A percentile compares a stretch with the other conserved stretches of the same genome.
phyloP scores from a whole-genome alignment of 1,140 invertebrate species.

The Melitaea cinxia region DNA sequence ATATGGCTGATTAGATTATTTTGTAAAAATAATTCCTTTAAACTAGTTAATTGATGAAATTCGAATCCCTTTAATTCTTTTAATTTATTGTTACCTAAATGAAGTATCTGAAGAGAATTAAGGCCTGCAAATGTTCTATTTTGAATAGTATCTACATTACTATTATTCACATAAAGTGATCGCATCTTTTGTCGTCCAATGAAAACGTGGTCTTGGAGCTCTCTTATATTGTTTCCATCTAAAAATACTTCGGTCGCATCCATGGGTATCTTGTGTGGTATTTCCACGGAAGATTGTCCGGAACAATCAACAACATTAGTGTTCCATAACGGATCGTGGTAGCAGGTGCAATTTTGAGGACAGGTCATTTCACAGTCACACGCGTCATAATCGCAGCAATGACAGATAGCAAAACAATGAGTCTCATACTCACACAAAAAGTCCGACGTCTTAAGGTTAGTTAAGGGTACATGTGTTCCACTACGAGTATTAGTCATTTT shows the following conservation, averaged over 20 bases:
- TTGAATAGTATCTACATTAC: constrained; percentile 92
- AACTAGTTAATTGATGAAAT: constrained; percentile 91
- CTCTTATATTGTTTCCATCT: constrained; percentile 93
- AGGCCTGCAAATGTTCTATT: constrained; percentile 96
- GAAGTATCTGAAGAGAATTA: constrained; percentile 89
- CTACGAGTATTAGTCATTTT: constrained; percentile 89
- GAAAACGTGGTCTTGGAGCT: constrained; percentile 93
- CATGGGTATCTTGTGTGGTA: constrained; percentile 94
- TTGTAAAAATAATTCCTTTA: constrained; percentile 93
- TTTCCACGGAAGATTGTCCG: constrained; percentile 86
- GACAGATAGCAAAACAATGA: constrained; percentile 95
- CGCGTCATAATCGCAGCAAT: constrained; percentile 96
- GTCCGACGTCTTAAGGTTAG: constrained; percentile 86
- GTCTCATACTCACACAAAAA: constrained; percentile 95
- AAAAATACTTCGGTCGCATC: constrained; percentile 95
- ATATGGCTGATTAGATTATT: constrained; percentile 92
- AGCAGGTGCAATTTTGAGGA: constrained; percentile 94
- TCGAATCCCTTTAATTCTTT: constrained; percentile 92
- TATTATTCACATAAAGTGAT: constrained; percentile 92
- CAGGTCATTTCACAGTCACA: constrained; percentile 98
- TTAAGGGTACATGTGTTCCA: constrained; percentile 86
- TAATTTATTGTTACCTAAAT: constrained; percentile 93
- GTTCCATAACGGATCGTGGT: constrained; percentile 95
- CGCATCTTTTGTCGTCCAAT: constrained; percentile 95
- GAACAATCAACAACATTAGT: constrained; percentile 96